phyloP scores from a whole-genome alignment of 2,797 vertebrate species.

The Chelon auratus region DNA sequence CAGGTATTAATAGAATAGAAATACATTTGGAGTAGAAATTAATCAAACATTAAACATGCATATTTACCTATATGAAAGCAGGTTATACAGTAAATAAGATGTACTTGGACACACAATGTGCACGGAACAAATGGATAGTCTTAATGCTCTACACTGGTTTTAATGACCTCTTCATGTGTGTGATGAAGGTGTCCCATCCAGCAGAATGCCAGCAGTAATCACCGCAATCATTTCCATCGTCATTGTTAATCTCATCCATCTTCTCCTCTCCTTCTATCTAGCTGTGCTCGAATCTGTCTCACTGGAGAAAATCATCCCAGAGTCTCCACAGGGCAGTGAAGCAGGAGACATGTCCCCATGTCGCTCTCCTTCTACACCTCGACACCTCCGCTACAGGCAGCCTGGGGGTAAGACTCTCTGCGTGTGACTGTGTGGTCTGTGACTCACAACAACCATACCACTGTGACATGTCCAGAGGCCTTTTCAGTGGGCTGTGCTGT shows the following conservation, averaged over 20 bases:
- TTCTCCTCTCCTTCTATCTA: conserved; percentile 65
- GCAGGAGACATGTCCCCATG: conserved; percentile 91
- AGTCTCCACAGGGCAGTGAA: conserved; percentile 87
- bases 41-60: neutral
- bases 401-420: conserved; percentile 86
- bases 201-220: conserved; percentile 7
- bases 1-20: no score
- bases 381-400: conserved; percentile 94
- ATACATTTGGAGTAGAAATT: neutral
- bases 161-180: neutral
- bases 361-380: conserved; percentile 93
- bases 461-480: conserved; percentile 12
- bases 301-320: conserved; percentile 89
- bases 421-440: conserved; percentile 31
- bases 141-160: neutral
- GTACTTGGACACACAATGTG: neutral
- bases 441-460: conserved; percentile 36
- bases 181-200: conserved; percentile 12
- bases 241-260: neutral
- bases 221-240: conserved; percentile 2
- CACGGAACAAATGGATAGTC: neutral
- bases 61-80: neutral
- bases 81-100: neutral
- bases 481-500: conserved; percentile 19
- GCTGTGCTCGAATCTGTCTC: conserved; percentile 91